These are phyloP conservation scores for Baryphthengus martii DNA, from an alignment of 2,113 vertebrate genomes.

Conservation along the genomic window DNA sequence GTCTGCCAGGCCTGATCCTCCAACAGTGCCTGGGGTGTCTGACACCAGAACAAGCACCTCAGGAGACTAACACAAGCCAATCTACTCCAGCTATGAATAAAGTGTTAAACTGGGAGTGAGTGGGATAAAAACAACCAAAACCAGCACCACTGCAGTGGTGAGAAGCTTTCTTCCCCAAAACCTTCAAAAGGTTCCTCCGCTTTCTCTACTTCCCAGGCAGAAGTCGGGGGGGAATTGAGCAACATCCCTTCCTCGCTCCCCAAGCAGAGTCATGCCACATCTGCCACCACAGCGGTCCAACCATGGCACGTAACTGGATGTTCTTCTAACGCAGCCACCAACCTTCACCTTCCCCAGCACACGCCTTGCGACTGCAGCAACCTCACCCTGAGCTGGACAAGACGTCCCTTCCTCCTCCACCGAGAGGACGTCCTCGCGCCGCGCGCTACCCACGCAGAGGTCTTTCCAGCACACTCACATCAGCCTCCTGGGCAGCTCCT, in stretches of 20 bases:
- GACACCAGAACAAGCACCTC: background rate
- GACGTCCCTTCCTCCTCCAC: rapidly evolving
- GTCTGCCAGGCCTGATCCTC: background rate
- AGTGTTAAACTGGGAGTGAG: background rate
- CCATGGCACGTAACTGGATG: background rate
- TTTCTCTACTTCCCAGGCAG: background rate
- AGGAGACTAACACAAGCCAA: background rate
- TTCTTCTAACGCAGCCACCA: background rate
- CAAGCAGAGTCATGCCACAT: background rate
- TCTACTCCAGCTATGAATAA: background rate
- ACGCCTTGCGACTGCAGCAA: background rate
- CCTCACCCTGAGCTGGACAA: background rate
- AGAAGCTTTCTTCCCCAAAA: background rate
- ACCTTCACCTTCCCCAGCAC: background rate
- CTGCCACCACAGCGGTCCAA: background rate
- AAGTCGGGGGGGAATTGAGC: background rate
- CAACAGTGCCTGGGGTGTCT: background rate
- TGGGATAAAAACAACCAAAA: background rate
- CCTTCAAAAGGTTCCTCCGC: background rate
- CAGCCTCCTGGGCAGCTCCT: slow-evolving; percentile 7
- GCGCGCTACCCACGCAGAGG: background rate
- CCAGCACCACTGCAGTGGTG: rapidly evolving
- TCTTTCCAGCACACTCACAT: background rate
- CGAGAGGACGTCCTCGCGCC: rapidly evolving
- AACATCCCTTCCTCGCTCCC: background rate